Percentiles rank a stretch among this genome's conserved stretches.
phyloP scores from a whole-genome alignment of 1,140 invertebrate genomes.

The Aleiodes sp. region DNA sequence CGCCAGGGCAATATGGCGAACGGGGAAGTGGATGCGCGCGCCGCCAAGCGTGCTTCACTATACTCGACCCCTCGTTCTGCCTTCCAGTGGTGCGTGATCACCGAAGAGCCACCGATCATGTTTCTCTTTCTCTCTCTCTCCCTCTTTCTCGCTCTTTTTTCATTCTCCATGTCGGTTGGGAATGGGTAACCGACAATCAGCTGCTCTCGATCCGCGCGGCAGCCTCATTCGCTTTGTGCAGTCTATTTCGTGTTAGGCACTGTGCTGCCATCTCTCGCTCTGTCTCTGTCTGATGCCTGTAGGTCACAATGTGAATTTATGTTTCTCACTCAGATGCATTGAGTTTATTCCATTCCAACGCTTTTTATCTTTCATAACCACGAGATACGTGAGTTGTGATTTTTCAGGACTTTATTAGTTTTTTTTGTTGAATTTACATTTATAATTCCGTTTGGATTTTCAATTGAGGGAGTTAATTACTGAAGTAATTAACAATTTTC shows the following conservation, averaged over 20 bases:
- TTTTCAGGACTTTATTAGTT: no score
- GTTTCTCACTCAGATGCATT: no score
- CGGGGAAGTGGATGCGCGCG: neutral
- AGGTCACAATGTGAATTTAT: no score
- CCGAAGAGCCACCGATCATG: neutral
- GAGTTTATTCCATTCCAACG: neutral
- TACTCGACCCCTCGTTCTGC: constrained; percentile 14
- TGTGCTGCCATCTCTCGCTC: neutral
- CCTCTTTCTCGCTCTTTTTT: neutral
- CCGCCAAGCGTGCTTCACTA: neutral
- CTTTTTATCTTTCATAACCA: neutral
- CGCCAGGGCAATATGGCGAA: constrained; percentile 10
- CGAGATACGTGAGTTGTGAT: no score
- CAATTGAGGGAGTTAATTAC: no score
- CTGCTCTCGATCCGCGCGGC: constrained; percentile 7
- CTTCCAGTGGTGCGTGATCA: constrained; percentile 22
- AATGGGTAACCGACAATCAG: constrained; percentile 6
- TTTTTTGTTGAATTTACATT: no score
- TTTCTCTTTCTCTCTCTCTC: neutral
- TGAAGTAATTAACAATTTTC: no score
- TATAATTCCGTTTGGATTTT: no score
- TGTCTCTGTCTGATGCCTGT: neutral
- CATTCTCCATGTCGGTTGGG: neutral
- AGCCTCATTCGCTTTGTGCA: neutral
- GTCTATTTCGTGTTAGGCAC: neutral